These are phyloP conservation scores for Lycaena phlaeas DNA, from an alignment of 2,888 invertebrate species.

Conservation along the genomic window DNA sequence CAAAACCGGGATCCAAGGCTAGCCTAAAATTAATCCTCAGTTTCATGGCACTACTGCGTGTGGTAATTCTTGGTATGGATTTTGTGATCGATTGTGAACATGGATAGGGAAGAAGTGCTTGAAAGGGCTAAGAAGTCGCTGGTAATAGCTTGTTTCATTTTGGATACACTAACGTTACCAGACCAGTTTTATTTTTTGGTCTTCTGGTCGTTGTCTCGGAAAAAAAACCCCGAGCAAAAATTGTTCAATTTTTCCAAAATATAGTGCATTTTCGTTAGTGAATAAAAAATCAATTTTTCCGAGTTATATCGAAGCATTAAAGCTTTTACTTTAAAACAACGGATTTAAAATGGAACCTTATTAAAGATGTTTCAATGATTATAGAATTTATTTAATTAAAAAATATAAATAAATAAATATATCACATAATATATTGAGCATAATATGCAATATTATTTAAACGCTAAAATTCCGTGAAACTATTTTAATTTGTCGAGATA, in stretches of 20 bases:
- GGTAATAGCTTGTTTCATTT: neutral
- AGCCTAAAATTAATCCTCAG: constrained; percentile 12
- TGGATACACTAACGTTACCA: neutral
- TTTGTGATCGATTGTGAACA: neutral
- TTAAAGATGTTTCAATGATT: no score
- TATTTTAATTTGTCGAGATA: no score
- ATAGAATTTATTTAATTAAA: no score
- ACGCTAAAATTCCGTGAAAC: no score
- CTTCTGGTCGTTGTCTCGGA: neutral
- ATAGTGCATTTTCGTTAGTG: neutral
- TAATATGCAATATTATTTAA: no score
- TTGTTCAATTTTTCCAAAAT: no score
- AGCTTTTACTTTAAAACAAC: no score
- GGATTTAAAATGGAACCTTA: no score
- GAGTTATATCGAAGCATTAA: neutral
- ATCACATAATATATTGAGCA: no score
- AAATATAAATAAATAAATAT: no score
- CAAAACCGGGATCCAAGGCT: constrained; percentile 33
- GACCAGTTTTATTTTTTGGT: neutral
- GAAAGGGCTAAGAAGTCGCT: constrained; percentile 20
- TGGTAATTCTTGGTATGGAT: neutral
- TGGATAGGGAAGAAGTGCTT: constrained; percentile 23
- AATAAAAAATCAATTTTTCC: neutral
- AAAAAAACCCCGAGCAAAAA: no score
- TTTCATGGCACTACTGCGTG: constrained; percentile 7